These are phyloP conservation scores for Standfussiana lucernea DNA, from an alignment of 2,888 invertebrate species.

Conservation along the genomic window DNA sequence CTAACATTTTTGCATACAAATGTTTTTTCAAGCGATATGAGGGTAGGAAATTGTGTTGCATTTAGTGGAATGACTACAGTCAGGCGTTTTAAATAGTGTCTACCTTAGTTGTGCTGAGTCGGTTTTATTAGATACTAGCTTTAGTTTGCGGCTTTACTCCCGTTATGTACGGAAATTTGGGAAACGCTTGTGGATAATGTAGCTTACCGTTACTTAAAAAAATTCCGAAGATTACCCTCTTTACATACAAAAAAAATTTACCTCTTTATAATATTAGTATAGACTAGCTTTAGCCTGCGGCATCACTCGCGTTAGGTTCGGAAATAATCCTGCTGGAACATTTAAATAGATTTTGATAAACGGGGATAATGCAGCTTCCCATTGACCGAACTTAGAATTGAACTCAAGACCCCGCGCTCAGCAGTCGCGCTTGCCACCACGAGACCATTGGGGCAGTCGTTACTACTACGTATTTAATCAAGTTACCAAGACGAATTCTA, in stretches of 20 bases:
- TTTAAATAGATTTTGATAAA: neutral
- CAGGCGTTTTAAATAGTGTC: conserved; percentile 53
- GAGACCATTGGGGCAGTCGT: neutral
- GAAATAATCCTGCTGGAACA: neutral
- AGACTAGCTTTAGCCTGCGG: neutral
- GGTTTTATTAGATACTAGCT: conserved; percentile 10
- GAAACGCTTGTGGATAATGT: no score
- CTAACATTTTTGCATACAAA: conserved; percentile 53
- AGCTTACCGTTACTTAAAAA: no score
- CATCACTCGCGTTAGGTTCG: neutral
- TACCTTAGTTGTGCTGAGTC: conserved; percentile 41
- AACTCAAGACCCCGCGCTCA: neutral
- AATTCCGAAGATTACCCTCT: no score
- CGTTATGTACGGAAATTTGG: no score
- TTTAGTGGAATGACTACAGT: conserved; percentile 43
- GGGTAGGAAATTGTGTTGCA: conserved; percentile 45
- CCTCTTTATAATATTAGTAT: no score
- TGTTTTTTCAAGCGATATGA: conserved; percentile 52
- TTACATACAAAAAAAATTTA: no score
- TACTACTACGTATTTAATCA: no score
- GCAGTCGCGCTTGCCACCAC: neutral
- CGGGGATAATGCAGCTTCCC: neutral
- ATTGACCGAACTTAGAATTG: neutral
- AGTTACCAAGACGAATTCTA: neutral
- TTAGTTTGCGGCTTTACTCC: neutral